phyloP scores from a whole-genome alignment of 2,113 vertebrate genomes.

The Gadus chalcogrammus region DNA sequence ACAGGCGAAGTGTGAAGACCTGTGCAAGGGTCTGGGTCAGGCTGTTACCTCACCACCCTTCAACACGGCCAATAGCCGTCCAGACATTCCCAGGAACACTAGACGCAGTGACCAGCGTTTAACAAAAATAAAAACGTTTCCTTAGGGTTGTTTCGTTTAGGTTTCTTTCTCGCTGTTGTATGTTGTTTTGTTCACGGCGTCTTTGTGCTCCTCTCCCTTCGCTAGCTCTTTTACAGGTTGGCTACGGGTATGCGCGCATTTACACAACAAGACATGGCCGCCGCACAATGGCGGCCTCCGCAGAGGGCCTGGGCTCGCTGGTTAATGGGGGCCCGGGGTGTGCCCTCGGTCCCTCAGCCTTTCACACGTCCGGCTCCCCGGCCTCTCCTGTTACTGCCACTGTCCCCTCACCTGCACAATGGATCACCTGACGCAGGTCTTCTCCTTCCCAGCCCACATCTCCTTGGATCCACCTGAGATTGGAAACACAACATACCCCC shows the following conservation, averaged over 20 bases:
- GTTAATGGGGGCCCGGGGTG: slow-evolving; percentile 66
- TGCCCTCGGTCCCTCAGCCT: slow-evolving; percentile 65
- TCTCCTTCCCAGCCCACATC: slow-evolving; percentile 74
- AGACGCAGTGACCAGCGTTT: too few species aligned
- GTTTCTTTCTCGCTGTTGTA: slow-evolving; percentile 21
- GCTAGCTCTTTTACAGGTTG: slow-evolving; percentile 48
- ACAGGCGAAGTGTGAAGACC: too few species aligned
- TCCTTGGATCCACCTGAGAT: slow-evolving; percentile 67
- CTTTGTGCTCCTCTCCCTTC: slow-evolving; percentile 37
- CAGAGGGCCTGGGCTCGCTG: slow-evolving; percentile 53
- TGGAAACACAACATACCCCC: slow-evolving; percentile 13
- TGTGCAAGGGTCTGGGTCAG: too few species aligned
- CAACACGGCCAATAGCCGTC: too few species aligned
- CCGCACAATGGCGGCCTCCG: slow-evolving; percentile 66
- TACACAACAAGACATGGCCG: slow-evolving; percentile 68
- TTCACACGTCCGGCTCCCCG: slow-evolving; percentile 72
- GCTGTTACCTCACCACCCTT: too few species aligned
- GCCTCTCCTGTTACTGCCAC: slow-evolving; percentile 75
- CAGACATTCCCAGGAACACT: too few species aligned
- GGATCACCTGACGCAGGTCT: slow-evolving; percentile 68
- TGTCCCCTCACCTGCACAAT: slow-evolving; percentile 73
- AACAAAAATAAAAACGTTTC: too few species aligned
- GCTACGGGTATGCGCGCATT: slow-evolving; percentile 66
- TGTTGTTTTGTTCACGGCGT: slow-evolving; percentile 37
- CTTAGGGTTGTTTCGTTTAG: too few species aligned